Evolutionary conservation across 2,797 vertebrate species (phyloP).

Genomic region (Trachurus trachurus): DNA sequence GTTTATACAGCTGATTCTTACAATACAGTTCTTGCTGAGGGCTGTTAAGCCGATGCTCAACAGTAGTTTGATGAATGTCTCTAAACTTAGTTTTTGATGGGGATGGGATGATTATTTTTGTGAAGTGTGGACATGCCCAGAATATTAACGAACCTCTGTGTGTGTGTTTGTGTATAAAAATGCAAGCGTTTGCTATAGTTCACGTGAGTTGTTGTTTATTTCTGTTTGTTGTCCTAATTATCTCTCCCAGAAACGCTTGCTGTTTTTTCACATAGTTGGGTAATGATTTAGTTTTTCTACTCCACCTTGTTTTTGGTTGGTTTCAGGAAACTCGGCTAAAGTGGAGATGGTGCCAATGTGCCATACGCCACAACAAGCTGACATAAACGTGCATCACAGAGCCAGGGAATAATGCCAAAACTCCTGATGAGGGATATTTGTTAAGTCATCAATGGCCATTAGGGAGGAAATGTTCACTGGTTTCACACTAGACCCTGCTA

Average conservation of each 20-base stretch:
- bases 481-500: neutral
- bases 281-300: constrained; percentile 4
- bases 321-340: constrained; percentile 3
- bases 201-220: constrained; percentile 11
- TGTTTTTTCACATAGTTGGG: neutral
- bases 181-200: constrained; percentile 19
- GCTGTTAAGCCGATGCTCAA: constrained; percentile 39
- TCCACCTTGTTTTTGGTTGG: neutral
- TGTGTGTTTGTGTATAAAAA: constrained; percentile 6
- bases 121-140: constrained; percentile 34
- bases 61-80: constrained; percentile 64
- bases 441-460: neutral
- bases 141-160: constrained; percentile 29
- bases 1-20: constrained; percentile 62
- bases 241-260: constrained; percentile 22
- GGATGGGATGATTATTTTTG: constrained; percentile 50
- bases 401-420: neutral
- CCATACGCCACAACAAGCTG: neutral
- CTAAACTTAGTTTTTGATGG: constrained; percentile 58
- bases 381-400: neutral
- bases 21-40: constrained; percentile 45
- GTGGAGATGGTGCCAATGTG: neutral
- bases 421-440: neutral
- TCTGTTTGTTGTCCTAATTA: constrained; percentile 43
- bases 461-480: neutral